Conservation (phyloP, 2,113 vertebrate genomes). For the Condylura cristata region DNA sequence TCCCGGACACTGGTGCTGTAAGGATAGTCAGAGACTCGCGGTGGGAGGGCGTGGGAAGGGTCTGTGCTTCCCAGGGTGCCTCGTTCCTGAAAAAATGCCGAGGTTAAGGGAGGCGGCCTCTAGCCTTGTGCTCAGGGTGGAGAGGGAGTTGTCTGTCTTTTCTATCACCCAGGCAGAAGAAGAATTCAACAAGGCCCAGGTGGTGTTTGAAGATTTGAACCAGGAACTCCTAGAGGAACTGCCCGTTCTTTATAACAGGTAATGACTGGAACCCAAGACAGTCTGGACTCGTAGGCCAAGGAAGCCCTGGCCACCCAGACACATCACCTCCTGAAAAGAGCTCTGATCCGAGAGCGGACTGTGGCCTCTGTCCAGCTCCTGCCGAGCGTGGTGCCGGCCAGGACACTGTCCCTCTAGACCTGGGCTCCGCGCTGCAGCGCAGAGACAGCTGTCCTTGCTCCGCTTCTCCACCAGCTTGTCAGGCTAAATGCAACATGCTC, state of each 20-base stretch:
- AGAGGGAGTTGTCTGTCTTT: neutral
- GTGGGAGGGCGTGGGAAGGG: neutral
- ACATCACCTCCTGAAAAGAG: neutral
- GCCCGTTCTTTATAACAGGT: constrained; percentile 92
- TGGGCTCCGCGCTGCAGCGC: neutral
- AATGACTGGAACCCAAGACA: neutral
- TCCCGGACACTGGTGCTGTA: neutral
- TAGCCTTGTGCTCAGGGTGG: neutral
- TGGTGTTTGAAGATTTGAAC: constrained; percentile 93
- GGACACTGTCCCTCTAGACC: neutral
- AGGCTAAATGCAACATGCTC: neutral
- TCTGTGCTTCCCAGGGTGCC: neutral
- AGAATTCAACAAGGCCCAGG: constrained; percentile 89
- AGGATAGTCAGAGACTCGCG: neutral
- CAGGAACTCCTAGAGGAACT: constrained; percentile 93
- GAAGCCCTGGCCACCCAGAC: neutral
- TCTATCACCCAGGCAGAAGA: constrained; percentile 89
- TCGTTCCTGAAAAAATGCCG: neutral
- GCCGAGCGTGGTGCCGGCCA: neutral
- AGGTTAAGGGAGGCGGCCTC: neutral
- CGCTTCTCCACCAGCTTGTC: constrained; percentile 32
- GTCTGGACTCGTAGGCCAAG: neutral
- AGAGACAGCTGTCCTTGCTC: neutral
- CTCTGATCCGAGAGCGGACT: neutral
- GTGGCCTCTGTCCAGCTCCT: neutral